These are phyloP conservation scores for Apis cerana DNA, from an alignment of 1,140 invertebrate genomes.

Conservation along the genomic window DNA sequence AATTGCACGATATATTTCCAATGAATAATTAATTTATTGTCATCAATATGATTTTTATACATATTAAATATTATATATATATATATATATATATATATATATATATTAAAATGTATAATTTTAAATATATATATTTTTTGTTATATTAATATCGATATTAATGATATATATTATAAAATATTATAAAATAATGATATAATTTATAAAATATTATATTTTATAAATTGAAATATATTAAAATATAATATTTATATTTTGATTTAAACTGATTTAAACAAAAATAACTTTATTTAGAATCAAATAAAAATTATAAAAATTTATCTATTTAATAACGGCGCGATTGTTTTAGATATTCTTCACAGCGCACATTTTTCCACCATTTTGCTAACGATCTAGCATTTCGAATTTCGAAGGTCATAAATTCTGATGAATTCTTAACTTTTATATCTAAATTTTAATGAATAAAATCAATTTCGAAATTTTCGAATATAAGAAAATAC, in stretches of 20 bases:
- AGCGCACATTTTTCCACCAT: slow-evolving; percentile 55
- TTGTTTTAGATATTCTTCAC: slow-evolving; percentile 39
- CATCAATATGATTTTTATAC: neutral
- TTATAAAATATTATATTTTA: too few relatives aligned
- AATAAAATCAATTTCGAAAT: neutral
- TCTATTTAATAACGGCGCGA: slow-evolving; percentile 39
- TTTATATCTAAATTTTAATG: accelerated
- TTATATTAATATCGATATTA: neutral
- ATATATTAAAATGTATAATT: neutral
- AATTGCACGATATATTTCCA: neutral
- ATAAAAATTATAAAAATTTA: neutral
- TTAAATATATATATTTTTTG: neutral
- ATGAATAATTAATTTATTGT: neutral
- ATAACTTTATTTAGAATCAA: neutral
- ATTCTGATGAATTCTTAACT: neutral
- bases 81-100: too few relatives aligned
- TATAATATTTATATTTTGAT: neutral
- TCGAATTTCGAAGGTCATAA: slow-evolving; percentile 38
- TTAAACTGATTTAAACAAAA: neutral
- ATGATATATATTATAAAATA: neutral
- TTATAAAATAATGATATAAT: too few relatives aligned
- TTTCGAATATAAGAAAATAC: neutral
- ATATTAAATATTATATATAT: neutral
- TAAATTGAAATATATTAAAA: neutral
- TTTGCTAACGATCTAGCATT: slow-evolving; percentile 41